Percentiles rank a stretch among this genome's conserved stretches.
These are phyloP conservation scores for Saxidomus purpurata DNA, from an alignment of 1,140 invertebrate genomes.

Conservation along the genomic window DNA sequence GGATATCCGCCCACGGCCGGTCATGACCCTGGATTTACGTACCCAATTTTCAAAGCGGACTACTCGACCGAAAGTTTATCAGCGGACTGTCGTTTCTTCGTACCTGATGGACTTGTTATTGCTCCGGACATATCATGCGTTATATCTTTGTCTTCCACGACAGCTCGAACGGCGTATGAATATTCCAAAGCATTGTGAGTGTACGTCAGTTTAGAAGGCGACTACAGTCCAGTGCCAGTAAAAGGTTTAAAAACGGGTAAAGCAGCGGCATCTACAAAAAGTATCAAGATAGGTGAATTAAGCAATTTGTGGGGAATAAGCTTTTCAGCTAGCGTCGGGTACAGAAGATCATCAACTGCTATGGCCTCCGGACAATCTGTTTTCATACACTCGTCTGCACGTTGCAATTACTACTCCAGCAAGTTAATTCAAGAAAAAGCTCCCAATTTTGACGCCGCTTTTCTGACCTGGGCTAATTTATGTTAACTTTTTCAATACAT, in stretches of 20 bases:
- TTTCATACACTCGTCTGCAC: slow-evolving; percentile 46
- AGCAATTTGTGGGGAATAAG: neutral
- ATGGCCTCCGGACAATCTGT: slow-evolving; percentile 38
- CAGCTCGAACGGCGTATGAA: neutral
- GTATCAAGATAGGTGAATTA: neutral
- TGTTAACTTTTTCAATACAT: neutral
- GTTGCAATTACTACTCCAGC: slow-evolving; percentile 55
- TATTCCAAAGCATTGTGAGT: neutral
- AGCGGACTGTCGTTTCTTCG: neutral
- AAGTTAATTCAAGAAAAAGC: slow-evolving; percentile 19
- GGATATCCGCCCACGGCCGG: neutral
- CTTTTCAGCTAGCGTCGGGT: slow-evolving; percentile 62
- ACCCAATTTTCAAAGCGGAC: neutral
- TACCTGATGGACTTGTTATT: neutral
- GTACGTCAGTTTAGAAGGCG: neutral
- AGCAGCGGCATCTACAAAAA: neutral
- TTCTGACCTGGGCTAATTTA: slow-evolving; percentile 2
- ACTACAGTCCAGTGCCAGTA: neutral
- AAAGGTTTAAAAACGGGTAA: neutral
- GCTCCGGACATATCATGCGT: neutral
- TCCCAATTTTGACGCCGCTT: slow-evolving; percentile 27
- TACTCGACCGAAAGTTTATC: neutral
- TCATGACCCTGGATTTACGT: slow-evolving; percentile 15
- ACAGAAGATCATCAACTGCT: slow-evolving; percentile 19
- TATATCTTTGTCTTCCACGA: neutral